A percentile compares a stretch with the other conserved stretches of the same genome.
Conservation (phyloP, 2,797 vertebrate genomes). For the Falco biarmicus region DNA sequence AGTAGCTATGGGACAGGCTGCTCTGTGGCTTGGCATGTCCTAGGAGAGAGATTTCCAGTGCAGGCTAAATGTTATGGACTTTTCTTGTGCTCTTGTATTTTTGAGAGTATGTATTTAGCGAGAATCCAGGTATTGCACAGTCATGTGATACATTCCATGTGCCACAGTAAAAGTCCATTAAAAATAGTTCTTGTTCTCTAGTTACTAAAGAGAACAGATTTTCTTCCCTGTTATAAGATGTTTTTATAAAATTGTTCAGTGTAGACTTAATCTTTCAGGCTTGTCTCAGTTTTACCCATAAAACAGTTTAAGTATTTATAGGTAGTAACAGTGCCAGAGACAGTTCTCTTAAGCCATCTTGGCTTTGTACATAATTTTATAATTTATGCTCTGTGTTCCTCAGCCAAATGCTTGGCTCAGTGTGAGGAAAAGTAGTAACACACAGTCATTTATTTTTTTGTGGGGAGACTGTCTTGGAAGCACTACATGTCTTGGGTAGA, state of each 20-base stretch:
- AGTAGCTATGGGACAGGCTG: background rate
- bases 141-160: background rate
- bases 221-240: background rate
- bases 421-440: background rate
- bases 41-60: background rate
- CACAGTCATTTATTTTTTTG: background rate
- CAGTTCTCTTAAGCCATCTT: background rate
- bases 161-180: background rate
- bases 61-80: background rate
- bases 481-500: background rate
- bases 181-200: background rate
- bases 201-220: background rate
- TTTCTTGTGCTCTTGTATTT: background rate
- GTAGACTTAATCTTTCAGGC: background rate
- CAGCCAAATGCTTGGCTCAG: background rate
- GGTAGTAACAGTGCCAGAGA: background rate
- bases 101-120: background rate
- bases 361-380: background rate
- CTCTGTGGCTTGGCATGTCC: background rate
- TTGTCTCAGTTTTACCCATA: background rate
- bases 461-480: background rate
- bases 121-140: background rate
- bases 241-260: background rate
- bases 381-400: background rate
- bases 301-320: background rate